Percentiles rank a stretch among this genome's conserved stretches.
phyloP scores from a whole-genome alignment of 1,140 invertebrate genomes.

The Oedothorax gibbosus region DNA sequence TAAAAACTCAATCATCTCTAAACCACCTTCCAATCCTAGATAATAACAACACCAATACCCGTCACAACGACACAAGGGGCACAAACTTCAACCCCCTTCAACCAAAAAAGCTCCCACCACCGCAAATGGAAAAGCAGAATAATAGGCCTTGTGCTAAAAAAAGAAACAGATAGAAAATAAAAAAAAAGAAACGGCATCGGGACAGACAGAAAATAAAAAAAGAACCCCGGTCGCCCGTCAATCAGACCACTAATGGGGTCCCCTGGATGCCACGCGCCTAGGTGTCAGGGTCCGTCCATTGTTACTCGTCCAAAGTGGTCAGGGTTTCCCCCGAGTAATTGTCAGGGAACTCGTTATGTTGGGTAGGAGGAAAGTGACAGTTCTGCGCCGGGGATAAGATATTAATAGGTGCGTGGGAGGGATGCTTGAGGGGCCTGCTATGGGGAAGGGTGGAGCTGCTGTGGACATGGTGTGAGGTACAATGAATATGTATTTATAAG shows the following conservation, averaged over 20 bases:
- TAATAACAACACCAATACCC: too few relatives aligned
- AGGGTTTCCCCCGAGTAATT: constrained; percentile 43
- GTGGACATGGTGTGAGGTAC: too few relatives aligned
- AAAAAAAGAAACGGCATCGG: neutral
- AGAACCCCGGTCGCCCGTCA: constrained; percentile 30
- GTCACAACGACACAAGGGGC: constrained; percentile 6
- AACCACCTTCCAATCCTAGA: too few relatives aligned
- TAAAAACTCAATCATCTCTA: too few relatives aligned
- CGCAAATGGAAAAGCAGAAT: constrained; percentile 56
- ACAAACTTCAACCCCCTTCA: neutral
- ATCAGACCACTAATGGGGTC: constrained; percentile 57
- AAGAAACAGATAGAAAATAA: neutral
- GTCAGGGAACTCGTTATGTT: constrained; percentile 35
- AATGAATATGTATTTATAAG: too few relatives aligned
- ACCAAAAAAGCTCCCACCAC: constrained; percentile 5
- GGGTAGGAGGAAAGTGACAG: neutral
- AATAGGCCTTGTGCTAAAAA: constrained; percentile 21
- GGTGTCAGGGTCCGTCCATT: constrained; percentile 50
- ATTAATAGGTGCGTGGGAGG: too few relatives aligned
- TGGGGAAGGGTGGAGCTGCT: too few relatives aligned
- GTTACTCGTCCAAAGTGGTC: constrained; percentile 52
- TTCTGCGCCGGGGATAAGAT: too few relatives aligned
- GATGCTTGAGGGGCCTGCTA: too few relatives aligned
- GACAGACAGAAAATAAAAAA: constrained; percentile 3
- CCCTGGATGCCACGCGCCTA: constrained; percentile 52